A percentile compares a stretch with the other conserved stretches of the same genome.
These are phyloP conservation scores for Acropternis orthonyx DNA, from an alignment of 2,797 vertebrate genomes.

Conservation along the genomic window DNA sequence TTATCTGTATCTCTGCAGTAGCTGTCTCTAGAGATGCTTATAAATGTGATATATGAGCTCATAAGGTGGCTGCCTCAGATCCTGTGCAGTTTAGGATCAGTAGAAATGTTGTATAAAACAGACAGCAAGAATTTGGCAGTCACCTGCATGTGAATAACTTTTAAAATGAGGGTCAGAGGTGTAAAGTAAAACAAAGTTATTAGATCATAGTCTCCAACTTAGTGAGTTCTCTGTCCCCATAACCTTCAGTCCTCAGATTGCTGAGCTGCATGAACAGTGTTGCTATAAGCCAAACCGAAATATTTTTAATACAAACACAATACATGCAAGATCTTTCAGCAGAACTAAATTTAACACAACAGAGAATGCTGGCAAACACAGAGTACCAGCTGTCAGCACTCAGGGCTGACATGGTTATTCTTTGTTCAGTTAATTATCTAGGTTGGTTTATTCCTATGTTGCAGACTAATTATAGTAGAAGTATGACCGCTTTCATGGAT, in stretches of 20 bases:
- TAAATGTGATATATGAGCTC: slow-evolving; percentile 41
- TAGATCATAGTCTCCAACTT: neutral
- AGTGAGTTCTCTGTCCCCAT: neutral
- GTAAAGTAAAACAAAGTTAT: neutral
- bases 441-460: neutral
- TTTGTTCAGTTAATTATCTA: slow-evolving; percentile 42
- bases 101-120: slow-evolving; percentile 6
- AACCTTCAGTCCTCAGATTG: neutral
- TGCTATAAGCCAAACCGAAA: neutral
- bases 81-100: neutral
- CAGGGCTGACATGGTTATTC: neutral
- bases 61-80: slow-evolving; percentile 7
- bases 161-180: slow-evolving; percentile 24
- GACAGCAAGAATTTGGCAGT: slow-evolving; percentile 10
- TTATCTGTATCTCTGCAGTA: neutral
- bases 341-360: slow-evolving; percentile 3
- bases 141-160: neutral
- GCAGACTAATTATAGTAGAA: neutral
- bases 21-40: slow-evolving; percentile 2
- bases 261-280: neutral
- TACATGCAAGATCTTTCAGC: neutral
- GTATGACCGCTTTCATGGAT: neutral
- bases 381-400: slow-evolving; percentile 34
- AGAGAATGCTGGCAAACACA: slow-evolving; percentile 19
- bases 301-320: neutral